Evolutionary conservation across 2,113 vertebrate genomes (phyloP), one percentile per base, ranked within the genome.

Genomic region (Lontra canadensis): DNA sequence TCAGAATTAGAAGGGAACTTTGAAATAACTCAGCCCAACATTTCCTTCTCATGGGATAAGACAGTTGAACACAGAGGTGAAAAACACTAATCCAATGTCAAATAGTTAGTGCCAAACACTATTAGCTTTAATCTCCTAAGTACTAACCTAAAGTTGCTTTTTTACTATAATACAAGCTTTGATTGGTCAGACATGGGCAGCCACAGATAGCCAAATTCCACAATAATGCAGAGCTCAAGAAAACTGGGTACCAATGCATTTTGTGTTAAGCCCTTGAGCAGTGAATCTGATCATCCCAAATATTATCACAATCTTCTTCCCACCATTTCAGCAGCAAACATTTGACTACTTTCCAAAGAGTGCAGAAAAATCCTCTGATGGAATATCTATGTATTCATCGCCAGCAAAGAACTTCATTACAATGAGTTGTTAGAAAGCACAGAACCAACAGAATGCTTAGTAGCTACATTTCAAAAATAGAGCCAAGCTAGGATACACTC

Each of bases 341-440:
- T 18, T 8, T 17, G 42, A 52, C 39, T 44, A 21, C 36, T 71
- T 79, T 59, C 31, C 15, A 0, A 5, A 5, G 36, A 95, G 65
- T 26, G 29, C 13, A n/a, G 59, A 3, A 18, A 80, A 29, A 21
- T 36, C 31, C 63, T 42, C 29, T 89, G 63, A 34, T n/a, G 9
- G 85, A 73, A 67, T 49, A 96, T 96, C 92, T 98, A 96, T 96
- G 92, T 98, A 86, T 97, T 97, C 78, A 95, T 95, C 78, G 82
- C 88, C 61, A 5, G 7, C 20, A 29, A 95, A 96, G 94, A 94
- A 81, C 96, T 96, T 47, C 73, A 90, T 85, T 94, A 95, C 63
- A 44, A 0, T 0, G 88, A 95, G 47, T 29, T 83, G 57, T 96
- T 95, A 90, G 89, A 96, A 97, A 98, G 95, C 97, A 39, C 71